Evolutionary conservation across 2,113 vertebrate species (phyloP).

Genomic region (Psittacula cyanocephala): DNA sequence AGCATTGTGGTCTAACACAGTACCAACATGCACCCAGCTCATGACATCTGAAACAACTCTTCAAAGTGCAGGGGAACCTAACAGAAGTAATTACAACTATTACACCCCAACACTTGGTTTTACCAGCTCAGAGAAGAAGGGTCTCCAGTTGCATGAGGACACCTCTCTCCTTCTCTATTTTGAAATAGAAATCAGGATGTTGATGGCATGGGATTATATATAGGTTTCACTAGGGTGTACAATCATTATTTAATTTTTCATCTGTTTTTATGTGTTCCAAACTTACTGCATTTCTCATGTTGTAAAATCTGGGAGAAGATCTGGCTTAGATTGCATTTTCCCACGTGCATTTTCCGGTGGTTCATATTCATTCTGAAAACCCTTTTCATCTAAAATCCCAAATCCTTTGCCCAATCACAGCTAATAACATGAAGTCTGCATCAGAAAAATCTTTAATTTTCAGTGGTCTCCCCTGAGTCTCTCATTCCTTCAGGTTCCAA

Average conservation of each 20-base stretch:
- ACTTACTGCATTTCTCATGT: background rate
- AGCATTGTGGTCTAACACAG: background rate
- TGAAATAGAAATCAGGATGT: background rate
- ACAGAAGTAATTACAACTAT: background rate
- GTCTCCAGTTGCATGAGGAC: background rate
- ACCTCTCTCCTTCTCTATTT: background rate
- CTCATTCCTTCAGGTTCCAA: background rate
- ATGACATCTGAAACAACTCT: background rate
- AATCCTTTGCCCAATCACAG: background rate
- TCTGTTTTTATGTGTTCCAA: background rate
- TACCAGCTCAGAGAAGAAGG: background rate
- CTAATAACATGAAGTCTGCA: background rate
- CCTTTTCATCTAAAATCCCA: background rate
- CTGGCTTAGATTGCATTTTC: background rate
- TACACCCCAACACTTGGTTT: accelerated
- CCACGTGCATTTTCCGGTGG: accelerated
- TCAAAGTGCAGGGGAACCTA: background rate
- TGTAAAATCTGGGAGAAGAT: background rate
- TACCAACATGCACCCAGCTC: background rate
- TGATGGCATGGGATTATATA: background rate
- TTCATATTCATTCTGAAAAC: background rate
- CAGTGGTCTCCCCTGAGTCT: background rate
- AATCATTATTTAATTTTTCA: background rate
- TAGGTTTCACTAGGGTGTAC: background rate
- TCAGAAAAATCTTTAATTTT: background rate